These are phyloP conservation scores for Cetoscarus ocellatus DNA, from an alignment of 2,797 vertebrate genomes.

Conservation along the genomic window DNA sequence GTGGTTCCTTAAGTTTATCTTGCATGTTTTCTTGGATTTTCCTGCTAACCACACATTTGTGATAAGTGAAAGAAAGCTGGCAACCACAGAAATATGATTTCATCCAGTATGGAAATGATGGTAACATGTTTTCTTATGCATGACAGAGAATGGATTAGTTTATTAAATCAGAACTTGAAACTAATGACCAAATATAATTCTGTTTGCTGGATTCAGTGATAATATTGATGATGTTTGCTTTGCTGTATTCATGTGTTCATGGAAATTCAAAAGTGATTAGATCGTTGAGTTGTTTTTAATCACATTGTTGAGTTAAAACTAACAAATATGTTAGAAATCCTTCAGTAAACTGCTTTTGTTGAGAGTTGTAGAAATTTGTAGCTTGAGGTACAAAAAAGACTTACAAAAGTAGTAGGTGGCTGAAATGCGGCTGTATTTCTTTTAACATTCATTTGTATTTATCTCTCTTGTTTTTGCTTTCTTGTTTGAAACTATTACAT, in stretches of 20 bases:
- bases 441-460: too few relatives aligned
- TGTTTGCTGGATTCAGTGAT: too few relatives aligned
- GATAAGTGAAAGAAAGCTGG: neutral
- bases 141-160: neutral
- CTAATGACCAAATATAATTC: neutral
- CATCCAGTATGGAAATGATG: neutral
- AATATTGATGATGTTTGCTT: neutral
- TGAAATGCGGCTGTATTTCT: too few relatives aligned
- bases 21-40: neutral
- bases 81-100: neutral
- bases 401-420: too few relatives aligned
- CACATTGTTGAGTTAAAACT: neutral
- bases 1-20: neutral
- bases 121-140: neutral
- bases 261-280: neutral
- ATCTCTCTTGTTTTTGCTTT: too few relatives aligned
- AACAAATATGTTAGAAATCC: neutral
- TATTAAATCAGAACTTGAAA: neutral
- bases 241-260: too few relatives aligned
- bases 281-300: neutral
- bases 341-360: too few relatives aligned
- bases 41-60: neutral
- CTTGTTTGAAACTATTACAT: too few relatives aligned
- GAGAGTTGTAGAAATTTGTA: too few relatives aligned
- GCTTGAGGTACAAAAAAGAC: too few relatives aligned